Evolutionary conservation across 2,888 invertebrate genomes (phyloP), one percentile per base, ranked within the genome.

Genomic region (Andrena minutula): DNA sequence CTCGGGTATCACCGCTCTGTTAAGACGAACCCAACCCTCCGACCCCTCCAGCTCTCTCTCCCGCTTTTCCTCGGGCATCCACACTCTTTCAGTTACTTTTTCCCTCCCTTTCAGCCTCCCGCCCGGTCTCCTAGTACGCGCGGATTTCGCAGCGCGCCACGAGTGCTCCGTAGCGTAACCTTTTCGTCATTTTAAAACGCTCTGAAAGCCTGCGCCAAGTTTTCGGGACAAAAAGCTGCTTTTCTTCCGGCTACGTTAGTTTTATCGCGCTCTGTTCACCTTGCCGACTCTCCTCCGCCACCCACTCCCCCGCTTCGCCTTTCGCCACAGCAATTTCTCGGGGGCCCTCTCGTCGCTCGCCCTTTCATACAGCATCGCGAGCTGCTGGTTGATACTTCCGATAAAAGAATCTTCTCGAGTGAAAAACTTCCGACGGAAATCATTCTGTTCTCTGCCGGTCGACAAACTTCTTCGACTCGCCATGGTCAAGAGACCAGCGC

Each of bases 141-240:
- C 82, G 71, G 85, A 82, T 84, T 77, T 86, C 83, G 81, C 78
- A 80, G 66, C 76, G 73, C 78, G 75, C 65, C 86, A 64, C 84
- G 81, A 82, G 85, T 89, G 87, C 85, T 88, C 82, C 85, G 86
- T 75, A 86, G 83, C 87, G 88, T 89, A 90, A 89, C 86, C 88
- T 88, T 83, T 87, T 84, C 88, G 86, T 86, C 88, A 87, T 88
- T 91, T 90, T 88, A 86, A 88, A 91, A 84, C 86, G 83, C 83
- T 79, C 86, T 89, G 81, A 89, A 89, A 90, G 86, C 87, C 84
- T 60, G 81, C 58, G 82, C 85, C 69, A 82, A 90, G 88, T 89
- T 88, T 88, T 86, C 81, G 83, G 80, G 83, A 85, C 86, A 88
- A 90, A 87, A 86, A 89, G 82, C 63, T 79, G 84, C 82, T 82